Conservation (phyloP, 1,140 invertebrate genomes). For the Drosophila punjabiensis region DNA sequence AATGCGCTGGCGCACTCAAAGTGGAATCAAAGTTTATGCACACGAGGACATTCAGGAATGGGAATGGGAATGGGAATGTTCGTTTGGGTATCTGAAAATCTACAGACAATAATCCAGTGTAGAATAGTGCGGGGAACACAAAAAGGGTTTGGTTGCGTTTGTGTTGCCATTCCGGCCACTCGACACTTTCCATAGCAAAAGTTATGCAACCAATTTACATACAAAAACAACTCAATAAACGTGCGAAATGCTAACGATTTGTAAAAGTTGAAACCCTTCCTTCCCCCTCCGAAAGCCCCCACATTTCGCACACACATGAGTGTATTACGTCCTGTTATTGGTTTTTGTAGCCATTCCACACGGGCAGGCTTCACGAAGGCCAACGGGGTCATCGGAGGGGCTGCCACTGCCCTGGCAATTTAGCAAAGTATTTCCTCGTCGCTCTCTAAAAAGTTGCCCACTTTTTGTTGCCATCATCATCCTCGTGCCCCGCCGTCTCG, state of each 20-base stretch:
- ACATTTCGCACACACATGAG: conserved; percentile 25
- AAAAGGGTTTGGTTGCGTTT: conserved; percentile 60
- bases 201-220: conserved; percentile 84
- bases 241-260: conserved; percentile 83
- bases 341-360: conserved; percentile 58
- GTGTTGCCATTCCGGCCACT: conserved; percentile 64
- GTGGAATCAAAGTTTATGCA: conserved; percentile 80
- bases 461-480: conserved; percentile 54
- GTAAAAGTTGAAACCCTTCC: conserved; percentile 71
- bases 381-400: conserved; percentile 5
- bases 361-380: conserved; percentile 14
- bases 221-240: conserved; percentile 84
- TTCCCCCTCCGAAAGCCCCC: conserved; percentile 14
- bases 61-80: conserved; percentile 13
- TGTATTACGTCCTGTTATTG: conserved; percentile 65
- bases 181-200: conserved; percentile 73
- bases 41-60: conserved; percentile 37
- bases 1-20: conserved; percentile 64
- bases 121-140: conserved; percentile 47
- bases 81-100: conserved; percentile 64
- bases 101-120: conserved; percentile 82
- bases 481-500: conserved; percentile 26
- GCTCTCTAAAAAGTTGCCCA: conserved; percentile 77
- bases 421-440: conserved; percentile 80
- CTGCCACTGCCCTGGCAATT: conserved; percentile 67